Evolutionary conservation across 2,113 vertebrate genomes (phyloP).

Genomic region (Apus apus): DNA sequence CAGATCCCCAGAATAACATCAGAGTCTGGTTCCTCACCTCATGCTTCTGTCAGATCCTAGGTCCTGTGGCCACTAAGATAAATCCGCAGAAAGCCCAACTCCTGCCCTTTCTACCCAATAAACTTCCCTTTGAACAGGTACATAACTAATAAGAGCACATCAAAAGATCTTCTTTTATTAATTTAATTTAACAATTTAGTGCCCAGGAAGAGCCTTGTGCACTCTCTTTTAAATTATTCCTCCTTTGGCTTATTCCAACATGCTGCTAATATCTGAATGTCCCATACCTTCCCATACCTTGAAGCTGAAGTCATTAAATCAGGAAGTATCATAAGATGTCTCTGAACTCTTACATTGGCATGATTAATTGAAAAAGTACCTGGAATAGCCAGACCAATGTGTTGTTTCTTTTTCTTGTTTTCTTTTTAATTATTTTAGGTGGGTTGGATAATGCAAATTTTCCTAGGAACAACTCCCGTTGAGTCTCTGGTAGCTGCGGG

Average conservation of each 20-base stretch:
- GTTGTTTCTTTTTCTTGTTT: neutral
- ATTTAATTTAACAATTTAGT: neutral
- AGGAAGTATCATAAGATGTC: neutral
- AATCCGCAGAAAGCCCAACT: neutral
- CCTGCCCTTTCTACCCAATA: neutral
- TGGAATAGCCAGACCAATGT: neutral
- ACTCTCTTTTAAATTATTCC: neutral
- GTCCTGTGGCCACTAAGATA: neutral
- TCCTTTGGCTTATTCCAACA: neutral
- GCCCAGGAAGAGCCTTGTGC: neutral
- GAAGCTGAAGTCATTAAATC: neutral
- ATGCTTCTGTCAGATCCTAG: neutral
- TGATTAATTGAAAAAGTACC: neutral
- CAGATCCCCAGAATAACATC: neutral
- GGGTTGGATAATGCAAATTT: slow-evolving; percentile 85
- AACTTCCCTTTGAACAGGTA: neutral
- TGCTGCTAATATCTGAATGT: neutral
- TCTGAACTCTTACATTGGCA: neutral
- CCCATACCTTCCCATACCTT: neutral
- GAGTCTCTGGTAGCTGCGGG: slow-evolving; percentile 88
- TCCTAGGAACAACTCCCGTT: slow-evolving; percentile 84
- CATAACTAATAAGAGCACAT: neutral
- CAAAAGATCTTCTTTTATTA: neutral
- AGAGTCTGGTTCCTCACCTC: neutral
- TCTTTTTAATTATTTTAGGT: slow-evolving; percentile 70